Evolutionary conservation across 2,113 vertebrate species (phyloP).

Genomic region (Todiramphus chloris): DNA sequence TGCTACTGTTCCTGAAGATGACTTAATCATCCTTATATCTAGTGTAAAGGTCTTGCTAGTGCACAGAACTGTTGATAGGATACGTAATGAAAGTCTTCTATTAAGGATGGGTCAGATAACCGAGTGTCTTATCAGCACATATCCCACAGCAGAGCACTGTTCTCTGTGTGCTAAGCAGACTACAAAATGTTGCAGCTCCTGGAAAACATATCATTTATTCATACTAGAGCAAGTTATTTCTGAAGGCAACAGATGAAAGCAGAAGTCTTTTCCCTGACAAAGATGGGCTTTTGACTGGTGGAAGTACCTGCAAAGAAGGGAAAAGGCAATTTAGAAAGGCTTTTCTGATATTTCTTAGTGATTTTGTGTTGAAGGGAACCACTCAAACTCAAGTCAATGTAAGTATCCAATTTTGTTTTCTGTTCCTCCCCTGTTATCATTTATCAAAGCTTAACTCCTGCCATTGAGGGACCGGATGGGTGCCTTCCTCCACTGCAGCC

Average conservation of each 20-base stretch:
- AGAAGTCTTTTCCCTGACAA: neutral
- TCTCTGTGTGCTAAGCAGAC: neutral
- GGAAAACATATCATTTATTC: neutral
- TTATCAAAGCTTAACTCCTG: neutral
- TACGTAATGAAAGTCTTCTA: neutral
- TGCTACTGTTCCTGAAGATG: neutral
- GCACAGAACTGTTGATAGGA: neutral
- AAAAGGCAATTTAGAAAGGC: neutral
- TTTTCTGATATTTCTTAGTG: neutral
- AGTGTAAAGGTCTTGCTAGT: neutral
- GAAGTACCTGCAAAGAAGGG: neutral
- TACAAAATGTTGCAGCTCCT: neutral
- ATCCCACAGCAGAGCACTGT: neutral
- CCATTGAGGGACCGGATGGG: fast-evolving
- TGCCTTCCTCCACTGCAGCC: neutral
- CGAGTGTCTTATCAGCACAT: neutral
- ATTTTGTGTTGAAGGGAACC: neutral
- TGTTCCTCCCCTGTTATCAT: neutral
- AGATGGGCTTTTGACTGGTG: neutral
- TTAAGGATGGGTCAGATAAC: neutral
- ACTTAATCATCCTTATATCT: neutral
- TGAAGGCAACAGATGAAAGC: neutral
- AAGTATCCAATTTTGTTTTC: neutral
- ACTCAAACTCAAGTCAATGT: neutral
- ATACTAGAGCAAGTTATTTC: neutral